Conservation (phyloP, 2,797 vertebrate genomes). For the Manis pentadactyla region DNA sequence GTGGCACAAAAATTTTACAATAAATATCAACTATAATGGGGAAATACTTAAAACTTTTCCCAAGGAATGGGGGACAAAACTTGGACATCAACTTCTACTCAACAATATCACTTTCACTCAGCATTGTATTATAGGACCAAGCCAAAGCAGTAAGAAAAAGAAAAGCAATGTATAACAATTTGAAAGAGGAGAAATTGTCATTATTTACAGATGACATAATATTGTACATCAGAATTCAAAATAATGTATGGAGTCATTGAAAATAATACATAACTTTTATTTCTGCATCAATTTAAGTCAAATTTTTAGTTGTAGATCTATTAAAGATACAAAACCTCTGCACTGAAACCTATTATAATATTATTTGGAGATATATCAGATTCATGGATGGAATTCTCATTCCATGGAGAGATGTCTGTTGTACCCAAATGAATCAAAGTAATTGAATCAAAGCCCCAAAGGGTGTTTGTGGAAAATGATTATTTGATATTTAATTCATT, state of each 20-base stretch:
- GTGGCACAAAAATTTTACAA: background rate
- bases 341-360: background rate
- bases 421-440: background rate
- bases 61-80: background rate
- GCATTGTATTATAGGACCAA: background rate
- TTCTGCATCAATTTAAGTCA: constrained; percentile 15
- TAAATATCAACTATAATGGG: background rate
- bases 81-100: background rate
- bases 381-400: background rate
- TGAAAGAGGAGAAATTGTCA: background rate
- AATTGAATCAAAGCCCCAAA: constrained; percentile 13
- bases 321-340: background rate
- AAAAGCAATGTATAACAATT: background rate
- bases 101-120: background rate
- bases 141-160: background rate
- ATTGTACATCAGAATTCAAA: background rate
- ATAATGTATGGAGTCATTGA: background rate
- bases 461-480: background rate
- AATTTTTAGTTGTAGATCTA: background rate
- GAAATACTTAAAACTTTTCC: background rate
- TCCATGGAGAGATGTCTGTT: background rate
- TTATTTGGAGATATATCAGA: background rate
- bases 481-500: background rate
- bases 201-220: background rate
- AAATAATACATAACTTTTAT: background rate